Percentiles rank a stretch among this genome's conserved stretches.
Conservation (phyloP, 2,888 invertebrate genomes). For the Himalopsyche anomala region DNA sequence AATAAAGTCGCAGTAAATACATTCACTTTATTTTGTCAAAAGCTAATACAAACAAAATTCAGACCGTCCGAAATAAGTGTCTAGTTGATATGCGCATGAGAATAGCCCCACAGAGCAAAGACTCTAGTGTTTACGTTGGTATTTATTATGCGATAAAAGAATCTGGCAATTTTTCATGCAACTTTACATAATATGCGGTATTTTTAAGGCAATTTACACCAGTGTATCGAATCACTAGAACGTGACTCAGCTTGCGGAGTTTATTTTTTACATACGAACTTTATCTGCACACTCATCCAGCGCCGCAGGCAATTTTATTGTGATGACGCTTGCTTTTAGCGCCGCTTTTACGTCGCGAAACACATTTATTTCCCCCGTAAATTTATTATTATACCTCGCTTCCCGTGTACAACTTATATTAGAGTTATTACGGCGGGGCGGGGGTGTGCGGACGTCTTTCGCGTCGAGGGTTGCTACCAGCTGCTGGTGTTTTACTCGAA, state of each 20-base stretch:
- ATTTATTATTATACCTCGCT: constrained; percentile 18
- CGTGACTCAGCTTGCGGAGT: not conserved
- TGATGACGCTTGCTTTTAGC: constrained; percentile 34
- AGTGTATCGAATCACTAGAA: not conserved
- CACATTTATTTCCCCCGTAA: constrained; percentile 22
- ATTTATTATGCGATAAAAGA: too few species aligned
- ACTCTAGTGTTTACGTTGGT: too few species aligned
- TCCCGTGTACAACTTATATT: too few species aligned
- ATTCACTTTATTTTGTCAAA: too few species aligned
- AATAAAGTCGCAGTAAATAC: too few species aligned
- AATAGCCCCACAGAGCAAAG: too few species aligned
- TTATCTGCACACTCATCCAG: constrained; percentile 13
- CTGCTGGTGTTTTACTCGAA: not conserved
- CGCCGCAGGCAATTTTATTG: constrained; percentile 22
- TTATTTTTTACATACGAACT: constrained; percentile 40
- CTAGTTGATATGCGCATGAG: too few species aligned
- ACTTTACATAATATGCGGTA: not conserved
- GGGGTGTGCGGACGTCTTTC: too few species aligned
- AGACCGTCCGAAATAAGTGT: too few species aligned
- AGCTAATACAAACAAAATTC: too few species aligned
- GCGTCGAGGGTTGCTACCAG: not conserved
- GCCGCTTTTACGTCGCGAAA: constrained; percentile 35
- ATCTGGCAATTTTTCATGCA: too few species aligned
- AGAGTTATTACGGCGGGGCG: too few species aligned
- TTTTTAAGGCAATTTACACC: not conserved